Base-by-base conservation (phyloP, 2,113 vertebrate species). In the Bolborhynchus lineola region DNA sequence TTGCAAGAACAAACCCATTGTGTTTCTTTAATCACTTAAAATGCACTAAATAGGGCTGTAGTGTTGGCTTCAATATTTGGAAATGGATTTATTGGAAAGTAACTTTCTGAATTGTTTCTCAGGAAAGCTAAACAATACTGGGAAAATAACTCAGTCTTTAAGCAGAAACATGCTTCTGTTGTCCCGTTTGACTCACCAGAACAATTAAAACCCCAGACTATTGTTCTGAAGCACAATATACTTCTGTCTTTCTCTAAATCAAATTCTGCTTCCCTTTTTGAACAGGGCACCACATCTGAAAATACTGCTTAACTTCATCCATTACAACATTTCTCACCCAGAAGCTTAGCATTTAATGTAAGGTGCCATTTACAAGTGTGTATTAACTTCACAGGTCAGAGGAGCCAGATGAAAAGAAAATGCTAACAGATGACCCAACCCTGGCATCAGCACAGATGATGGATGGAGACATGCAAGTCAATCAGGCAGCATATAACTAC, bases 401-500 rank as follows among this genome's bases (percentile, higher is more conserved):
- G 91, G 99, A 99, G 95, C 98, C 99, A 2, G 99, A 99, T 8
- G 96, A 98, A 25, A 99, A 99, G 97, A 99, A 98, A 86, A 98
- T 98, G 96, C 99, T 99, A 10, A 96, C 97, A 11, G 99, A 99
- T 3, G 99, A 99, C n/a, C 86, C 95, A 8, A 65, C 97, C 1
- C 41, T 98, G 17, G 97, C 74, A 5, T 95, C 98, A 16, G 97
- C 98, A 4, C 98, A 98, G 64, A 97, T 99, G 95, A 97, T 97
- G 96, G 98, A 99, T 19, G 98, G 98, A 20, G 99, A 99, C 95
- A 98, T 98, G 97, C 98, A 98, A 57, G 98, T 98, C 33, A 99
- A 98, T 90, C 98, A 98, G 96, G 98, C 98, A 1, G 99, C 98
- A 0, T 99, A 99, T 94, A 99, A 99, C 97, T 99, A 99, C 92